phyloP scores from a whole-genome alignment of 2,888 invertebrate species.

The Sericinus montela region DNA sequence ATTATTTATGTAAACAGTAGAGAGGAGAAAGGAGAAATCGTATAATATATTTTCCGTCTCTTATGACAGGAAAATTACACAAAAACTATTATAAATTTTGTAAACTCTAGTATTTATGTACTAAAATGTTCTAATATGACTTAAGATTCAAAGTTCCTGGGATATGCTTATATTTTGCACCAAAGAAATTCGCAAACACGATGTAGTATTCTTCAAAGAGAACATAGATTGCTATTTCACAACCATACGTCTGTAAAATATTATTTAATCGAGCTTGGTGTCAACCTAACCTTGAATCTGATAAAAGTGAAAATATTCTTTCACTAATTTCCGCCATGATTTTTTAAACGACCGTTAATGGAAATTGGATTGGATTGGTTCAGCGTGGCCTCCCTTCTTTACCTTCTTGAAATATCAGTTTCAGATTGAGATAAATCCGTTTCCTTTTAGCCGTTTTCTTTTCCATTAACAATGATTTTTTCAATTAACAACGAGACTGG shows the following conservation, averaged over 20 bases:
- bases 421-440: constrained; percentile 8
- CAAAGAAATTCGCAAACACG: too few species aligned
- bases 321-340: constrained; percentile 18
- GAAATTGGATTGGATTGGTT: constrained; percentile 32
- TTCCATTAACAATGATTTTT: constrained; percentile 9
- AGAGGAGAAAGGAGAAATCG: too few species aligned
- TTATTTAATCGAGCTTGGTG: background rate
- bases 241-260: too few species aligned
- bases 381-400: constrained; percentile 4
- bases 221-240: background rate
- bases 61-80: too few species aligned
- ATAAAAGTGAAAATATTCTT: constrained; percentile 12
- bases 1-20: too few species aligned
- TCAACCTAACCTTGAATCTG: constrained; percentile 11
- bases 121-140: too few species aligned
- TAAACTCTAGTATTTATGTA: too few species aligned
- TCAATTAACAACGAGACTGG: constrained; percentile 11
- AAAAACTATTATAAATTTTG: too few species aligned
- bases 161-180: too few species aligned
- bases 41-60: too few species aligned
- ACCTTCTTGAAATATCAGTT: constrained; percentile 17
- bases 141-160: too few species aligned
- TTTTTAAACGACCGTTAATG: constrained; percentile 29
- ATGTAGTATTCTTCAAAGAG: background rate
- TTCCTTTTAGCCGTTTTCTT: background rate